phyloP scores from a whole-genome alignment of 2,113 vertebrate species.

The Sclerurus mexicanus region DNA sequence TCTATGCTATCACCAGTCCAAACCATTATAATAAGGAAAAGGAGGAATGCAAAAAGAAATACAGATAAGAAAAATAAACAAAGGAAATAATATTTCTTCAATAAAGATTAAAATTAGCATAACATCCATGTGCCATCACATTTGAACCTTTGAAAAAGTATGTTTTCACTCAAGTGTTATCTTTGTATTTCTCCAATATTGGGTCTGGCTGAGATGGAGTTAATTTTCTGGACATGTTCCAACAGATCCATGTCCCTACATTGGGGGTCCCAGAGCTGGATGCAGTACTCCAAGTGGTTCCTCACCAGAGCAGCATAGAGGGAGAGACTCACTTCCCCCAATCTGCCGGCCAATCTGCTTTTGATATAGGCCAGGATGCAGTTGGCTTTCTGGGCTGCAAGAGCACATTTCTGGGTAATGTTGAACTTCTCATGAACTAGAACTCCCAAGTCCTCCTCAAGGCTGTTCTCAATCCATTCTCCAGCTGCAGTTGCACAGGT shows the following conservation, averaged over 20 bases:
- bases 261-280: not conserved
- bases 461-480: not conserved
- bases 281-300: rapidly evolving
- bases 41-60: not conserved
- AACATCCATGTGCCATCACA: not conserved
- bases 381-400: not conserved
- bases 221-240: not conserved
- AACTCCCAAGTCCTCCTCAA: not conserved
- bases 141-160: not conserved
- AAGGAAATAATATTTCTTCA: not conserved
- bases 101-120: not conserved
- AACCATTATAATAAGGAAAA: not conserved
- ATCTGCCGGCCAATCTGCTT: rapidly evolving
- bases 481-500: not conserved
- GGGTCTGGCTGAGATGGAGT: not conserved
- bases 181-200: not conserved
- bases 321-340: rapidly evolving
- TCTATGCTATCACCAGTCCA: not conserved
- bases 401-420: not conserved
- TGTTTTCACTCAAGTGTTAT: not conserved
- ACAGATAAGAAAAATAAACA: not conserved
- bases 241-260: not conserved
- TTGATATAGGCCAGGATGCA: not conserved
- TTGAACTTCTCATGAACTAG: not conserved
- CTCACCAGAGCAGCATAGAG: not conserved